Percentiles rank a stretch among this genome's conserved stretches.
Evolutionary conservation across 2,797 vertebrate species (phyloP).

Genomic region (Lophius americanus): DNA sequence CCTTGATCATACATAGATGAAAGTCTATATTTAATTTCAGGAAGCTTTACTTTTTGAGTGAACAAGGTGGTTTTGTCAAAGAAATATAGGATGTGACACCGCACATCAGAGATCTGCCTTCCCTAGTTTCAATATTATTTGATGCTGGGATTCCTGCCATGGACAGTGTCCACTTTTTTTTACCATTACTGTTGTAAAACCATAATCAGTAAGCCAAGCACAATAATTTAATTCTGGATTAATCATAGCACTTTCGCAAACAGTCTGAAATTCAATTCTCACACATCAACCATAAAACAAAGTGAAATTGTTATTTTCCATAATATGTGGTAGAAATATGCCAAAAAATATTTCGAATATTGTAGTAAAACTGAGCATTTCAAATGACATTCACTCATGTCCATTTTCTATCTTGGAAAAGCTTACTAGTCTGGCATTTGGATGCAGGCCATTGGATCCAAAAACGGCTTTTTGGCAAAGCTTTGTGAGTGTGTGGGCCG

Average conservation of each 20-base stretch:
- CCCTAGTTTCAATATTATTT: conserved; percentile 41
- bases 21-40: conserved; percentile 24
- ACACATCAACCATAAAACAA: conserved; percentile 17
- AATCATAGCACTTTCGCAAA: conserved; percentile 51
- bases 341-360: conserved; percentile 2
- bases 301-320: conserved; percentile 25
- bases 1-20: too few species aligned
- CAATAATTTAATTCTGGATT: conserved; percentile 31
- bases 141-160: conserved; percentile 35
- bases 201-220: conserved; percentile 15
- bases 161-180: conserved; percentile 29
- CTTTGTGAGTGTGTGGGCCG: conserved; percentile 61
- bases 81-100: conserved; percentile 52
- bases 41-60: conserved; percentile 32
- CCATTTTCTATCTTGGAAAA: conserved; percentile 34
- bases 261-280: conserved; percentile 36
- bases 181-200: conserved; percentile 32
- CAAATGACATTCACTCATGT: background rate
- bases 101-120: conserved; percentile 41
- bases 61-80: conserved; percentile 48
- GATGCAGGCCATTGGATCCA: conserved; percentile 56
- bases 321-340: background rate
- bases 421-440: conserved; percentile 44
- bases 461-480: conserved; percentile 47
- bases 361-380: conserved; percentile 15